Conservation (phyloP, 2,797 vertebrate genomes). For the Echiichthys vipera region DNA sequence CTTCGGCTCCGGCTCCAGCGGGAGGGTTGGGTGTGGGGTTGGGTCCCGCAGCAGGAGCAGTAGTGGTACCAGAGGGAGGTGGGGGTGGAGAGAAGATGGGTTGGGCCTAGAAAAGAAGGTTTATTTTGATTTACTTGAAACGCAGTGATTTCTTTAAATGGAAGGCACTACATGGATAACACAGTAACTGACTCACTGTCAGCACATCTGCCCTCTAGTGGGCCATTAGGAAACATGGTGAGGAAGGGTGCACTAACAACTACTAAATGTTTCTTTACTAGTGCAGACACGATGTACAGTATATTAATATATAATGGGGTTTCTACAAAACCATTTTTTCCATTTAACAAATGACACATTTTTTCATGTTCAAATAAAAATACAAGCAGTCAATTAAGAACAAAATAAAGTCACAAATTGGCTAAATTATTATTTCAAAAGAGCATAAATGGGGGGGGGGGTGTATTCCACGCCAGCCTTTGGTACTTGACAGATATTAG, state of each 20-base stretch:
- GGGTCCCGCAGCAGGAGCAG: constrained; percentile 44
- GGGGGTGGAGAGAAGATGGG: constrained; percentile 74
- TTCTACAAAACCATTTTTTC: not conserved
- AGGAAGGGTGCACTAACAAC: too few species aligned
- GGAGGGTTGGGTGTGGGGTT: constrained; percentile 44
- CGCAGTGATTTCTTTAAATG: not conserved
- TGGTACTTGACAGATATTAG: not conserved
- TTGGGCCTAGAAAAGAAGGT: constrained; percentile 70
- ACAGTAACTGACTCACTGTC: not conserved
- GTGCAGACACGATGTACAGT: not conserved
- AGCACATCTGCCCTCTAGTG: not conserved
- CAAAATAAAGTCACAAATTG: not conserved
- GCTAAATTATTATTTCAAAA: not conserved
- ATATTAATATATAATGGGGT: not conserved
- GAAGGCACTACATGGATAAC: not conserved
- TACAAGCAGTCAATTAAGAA: not conserved
- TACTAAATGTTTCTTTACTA: not conserved
- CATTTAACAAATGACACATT: not conserved
- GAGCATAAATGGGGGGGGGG: too few species aligned
- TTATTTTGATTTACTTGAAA: not conserved
- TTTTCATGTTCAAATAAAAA: too few species aligned
- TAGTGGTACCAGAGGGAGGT: constrained; percentile 43
- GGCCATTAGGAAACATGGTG: not conserved
- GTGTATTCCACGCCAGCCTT: not conserved
- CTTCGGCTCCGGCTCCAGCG: constrained; percentile 70